A percentile compares a stretch with the other conserved stretches of the same genome.
Evolutionary conservation across 1,140 invertebrate species (phyloP).

Genomic region (Muscidifurax raptorellus): DNA sequence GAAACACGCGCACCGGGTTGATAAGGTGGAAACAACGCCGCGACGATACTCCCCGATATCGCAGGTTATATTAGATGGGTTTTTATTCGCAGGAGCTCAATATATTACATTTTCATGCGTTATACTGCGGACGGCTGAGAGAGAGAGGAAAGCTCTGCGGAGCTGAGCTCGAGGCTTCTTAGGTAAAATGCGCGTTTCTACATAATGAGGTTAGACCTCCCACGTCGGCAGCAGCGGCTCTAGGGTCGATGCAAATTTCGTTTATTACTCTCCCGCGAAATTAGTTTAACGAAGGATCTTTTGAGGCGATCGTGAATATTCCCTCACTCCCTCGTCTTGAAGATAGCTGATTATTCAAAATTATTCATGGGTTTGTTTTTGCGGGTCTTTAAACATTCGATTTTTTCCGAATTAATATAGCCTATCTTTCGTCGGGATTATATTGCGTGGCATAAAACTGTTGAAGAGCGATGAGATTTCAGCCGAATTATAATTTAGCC

Average conservation of each 20-base stretch:
- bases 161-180: neutral
- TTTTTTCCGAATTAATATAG: neutral
- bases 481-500: no score
- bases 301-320: neutral
- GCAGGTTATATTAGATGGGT: no score
- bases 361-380: conserved; percentile 34
- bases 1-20: no score
- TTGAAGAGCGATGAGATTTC: no score
- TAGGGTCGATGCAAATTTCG: conserved; percentile 18
- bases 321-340: neutral
- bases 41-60: no score
- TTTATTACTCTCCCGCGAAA: conserved; percentile 28
- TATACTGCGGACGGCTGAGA: no score
- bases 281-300: conserved; percentile 34
- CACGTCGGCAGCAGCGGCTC: neutral
- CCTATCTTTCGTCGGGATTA: neutral
- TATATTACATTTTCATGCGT: no score
- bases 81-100: no score
- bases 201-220: conserved; percentile 34
- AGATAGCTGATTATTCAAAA: conserved; percentile 41
- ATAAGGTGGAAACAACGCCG: no score
- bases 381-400: conserved; percentile 1
- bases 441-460: no score
- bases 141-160: neutral
- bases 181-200: conserved; percentile 12